A percentile compares a stretch with the other conserved stretches of the same genome.
Conservation (phyloP, 2,113 vertebrate genomes). For the Morone saxatilis region DNA sequence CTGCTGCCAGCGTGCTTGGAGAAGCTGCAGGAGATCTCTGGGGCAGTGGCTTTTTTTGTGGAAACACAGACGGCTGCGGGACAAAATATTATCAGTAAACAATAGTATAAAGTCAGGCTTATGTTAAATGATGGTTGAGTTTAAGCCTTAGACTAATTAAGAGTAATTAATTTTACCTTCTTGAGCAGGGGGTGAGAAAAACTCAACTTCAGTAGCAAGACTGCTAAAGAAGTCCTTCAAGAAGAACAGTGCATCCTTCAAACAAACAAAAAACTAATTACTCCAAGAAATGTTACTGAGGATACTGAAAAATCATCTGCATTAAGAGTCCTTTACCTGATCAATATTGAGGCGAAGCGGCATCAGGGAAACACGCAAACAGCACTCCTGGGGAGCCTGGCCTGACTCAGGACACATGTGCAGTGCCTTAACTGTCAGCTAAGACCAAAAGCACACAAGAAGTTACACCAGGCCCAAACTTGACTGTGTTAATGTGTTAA, state of each 20-base stretch:
- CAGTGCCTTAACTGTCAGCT: slow-evolving; percentile 95
- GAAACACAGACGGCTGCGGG: slow-evolving; percentile 76
- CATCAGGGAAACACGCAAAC: slow-evolving; percentile 94
- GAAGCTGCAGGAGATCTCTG: slow-evolving; percentile 93
- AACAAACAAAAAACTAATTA: slow-evolving; percentile 28
- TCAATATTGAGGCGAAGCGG: slow-evolving; percentile 98
- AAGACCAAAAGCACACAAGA: slow-evolving; percentile 27
- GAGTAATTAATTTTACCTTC: slow-evolving; percentile 86
- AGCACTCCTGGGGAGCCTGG: slow-evolving; percentile 95
- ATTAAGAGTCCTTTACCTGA: slow-evolving; percentile 84
- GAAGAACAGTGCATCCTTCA: slow-evolving; percentile 97
- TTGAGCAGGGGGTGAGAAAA: slow-evolving; percentile 92
- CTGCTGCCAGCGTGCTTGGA: slow-evolving; percentile 86
- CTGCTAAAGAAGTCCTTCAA: slow-evolving; percentile 97
- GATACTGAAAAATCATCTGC: background rate
- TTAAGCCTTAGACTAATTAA: background rate
- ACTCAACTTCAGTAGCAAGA: slow-evolving; percentile 94
- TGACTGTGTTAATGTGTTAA: background rate
- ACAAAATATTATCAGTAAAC: slow-evolving; percentile 1
- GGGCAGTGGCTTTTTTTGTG: slow-evolving; percentile 84
- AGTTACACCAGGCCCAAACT: background rate
- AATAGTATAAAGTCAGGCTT: background rate
- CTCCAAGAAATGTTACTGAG: background rate
- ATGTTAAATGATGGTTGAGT: background rate
- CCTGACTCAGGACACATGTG: slow-evolving; percentile 95